These are phyloP conservation scores for Cheiracanthium punctorium DNA, from an alignment of 2,888 invertebrate genomes.

Conservation along the genomic window DNA sequence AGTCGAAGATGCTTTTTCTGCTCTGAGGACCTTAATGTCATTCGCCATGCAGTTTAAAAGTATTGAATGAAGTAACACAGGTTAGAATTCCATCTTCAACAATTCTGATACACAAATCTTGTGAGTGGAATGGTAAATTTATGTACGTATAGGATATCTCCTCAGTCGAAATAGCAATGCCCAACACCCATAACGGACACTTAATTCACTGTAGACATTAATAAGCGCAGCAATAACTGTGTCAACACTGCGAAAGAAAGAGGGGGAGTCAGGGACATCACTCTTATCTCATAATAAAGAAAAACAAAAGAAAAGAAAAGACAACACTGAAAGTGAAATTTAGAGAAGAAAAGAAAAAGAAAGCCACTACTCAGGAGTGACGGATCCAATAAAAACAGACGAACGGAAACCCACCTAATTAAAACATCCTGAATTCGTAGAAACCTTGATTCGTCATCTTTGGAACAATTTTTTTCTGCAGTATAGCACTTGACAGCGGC, in stretches of 20 bases:
- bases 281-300: not conserved
- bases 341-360: not conserved
- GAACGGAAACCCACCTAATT: constrained; percentile 57
- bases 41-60: no score
- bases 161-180: no score
- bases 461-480: constrained; percentile 20
- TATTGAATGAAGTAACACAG: no score
- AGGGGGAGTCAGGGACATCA: not conserved
- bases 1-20: no score
- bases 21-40: no score
- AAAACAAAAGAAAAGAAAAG: not conserved
- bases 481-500: constrained; percentile 14
- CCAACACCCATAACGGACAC: not conserved
- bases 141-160: no score
- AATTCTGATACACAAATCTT: no score
- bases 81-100: no score
- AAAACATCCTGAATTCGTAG: constrained; percentile 52
- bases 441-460: constrained; percentile 59
- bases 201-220: not conserved
- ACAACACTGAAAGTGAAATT: not conserved
- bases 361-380: not conserved
- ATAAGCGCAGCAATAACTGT: not conserved
- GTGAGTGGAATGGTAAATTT: no score
- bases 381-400: constrained; percentile 13
- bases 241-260: not conserved